Evolutionary conservation across 53 echinoderm and acorn worm species (phyloP).

Genomic region (Holothuria leucospilota): DNA sequence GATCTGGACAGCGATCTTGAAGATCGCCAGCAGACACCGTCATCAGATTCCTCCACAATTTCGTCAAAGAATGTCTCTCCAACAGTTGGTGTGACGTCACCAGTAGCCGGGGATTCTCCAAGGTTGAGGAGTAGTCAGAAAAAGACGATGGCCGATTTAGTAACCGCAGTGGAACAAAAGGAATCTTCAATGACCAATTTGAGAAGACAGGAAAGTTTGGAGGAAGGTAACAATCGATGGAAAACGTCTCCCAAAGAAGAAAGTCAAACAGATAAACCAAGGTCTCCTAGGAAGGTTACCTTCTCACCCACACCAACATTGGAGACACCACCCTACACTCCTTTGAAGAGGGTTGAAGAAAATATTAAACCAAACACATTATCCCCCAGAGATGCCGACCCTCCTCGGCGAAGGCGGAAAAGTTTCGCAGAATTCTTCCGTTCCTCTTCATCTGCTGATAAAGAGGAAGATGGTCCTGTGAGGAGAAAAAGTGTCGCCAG

Average conservation of each 20-base stretch:
- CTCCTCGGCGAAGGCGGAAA: constrained; percentile 65
- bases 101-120: background rate
- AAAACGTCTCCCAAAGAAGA: background rate
- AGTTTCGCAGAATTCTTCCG: constrained; percentile 80
- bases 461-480: constrained; percentile 43
- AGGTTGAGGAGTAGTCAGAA: background rate
- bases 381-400: constrained; percentile 30
- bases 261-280: background rate
- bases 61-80: background rate
- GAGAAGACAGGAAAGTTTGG: background rate
- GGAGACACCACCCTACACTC: background rate
- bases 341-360: background rate
- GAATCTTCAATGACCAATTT: constrained; percentile 17
- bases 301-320: constrained; percentile 4
- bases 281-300: constrained; percentile 17
- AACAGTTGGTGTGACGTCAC: constrained; percentile 24
- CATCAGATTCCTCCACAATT: constrained; percentile 35
- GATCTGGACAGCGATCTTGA: constrained; percentile 23
- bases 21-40: background rate
- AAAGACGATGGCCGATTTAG: constrained; percentile 30
- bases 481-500: constrained; percentile 77
- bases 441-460: constrained; percentile 27
- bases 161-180: background rate
- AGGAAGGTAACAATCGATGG: background rate
- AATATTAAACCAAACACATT: background rate